Evolutionary conservation across 2,888 invertebrate species (phyloP).

Genomic region (Clepsis dumicolana): DNA sequence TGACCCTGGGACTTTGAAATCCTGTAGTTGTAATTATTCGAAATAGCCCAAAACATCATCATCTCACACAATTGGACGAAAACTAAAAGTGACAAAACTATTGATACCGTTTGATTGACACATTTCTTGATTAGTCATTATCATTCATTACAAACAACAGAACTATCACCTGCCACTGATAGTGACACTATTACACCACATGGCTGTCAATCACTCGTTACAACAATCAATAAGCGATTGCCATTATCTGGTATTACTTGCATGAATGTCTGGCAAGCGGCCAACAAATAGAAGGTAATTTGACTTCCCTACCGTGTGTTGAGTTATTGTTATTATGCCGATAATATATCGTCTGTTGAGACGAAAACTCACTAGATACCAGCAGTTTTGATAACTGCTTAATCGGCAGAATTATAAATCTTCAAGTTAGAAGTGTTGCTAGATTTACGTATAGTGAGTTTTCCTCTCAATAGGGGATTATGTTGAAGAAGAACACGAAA

Average conservation of each 20-base stretch:
- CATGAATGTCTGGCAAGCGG: conserved; percentile 24
- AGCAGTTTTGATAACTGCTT: no score
- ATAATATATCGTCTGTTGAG: background rate
- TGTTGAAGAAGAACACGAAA: no score
- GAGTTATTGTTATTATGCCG: conserved; percentile 18
- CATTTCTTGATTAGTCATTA: background rate
- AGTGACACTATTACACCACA: conserved; percentile 1
- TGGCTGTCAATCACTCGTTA: conserved; percentile 28
- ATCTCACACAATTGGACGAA: background rate
- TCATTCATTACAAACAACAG: background rate
- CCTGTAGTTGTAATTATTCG: no score
- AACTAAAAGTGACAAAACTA: no score
- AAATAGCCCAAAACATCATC: no score
- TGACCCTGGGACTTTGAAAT: background rate
- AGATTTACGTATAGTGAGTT: no score
- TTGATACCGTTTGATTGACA: background rate
- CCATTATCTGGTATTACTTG: conserved; percentile 20
- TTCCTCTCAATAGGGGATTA: no score
- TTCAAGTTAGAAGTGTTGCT: no score
- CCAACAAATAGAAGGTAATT: conserved; percentile 49
- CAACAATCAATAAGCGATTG: conserved; percentile 21
- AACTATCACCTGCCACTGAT: no score
- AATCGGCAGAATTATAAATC: no score
- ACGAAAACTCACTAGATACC: no score
- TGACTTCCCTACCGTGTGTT: conserved; percentile 44